Evolutionary conservation across 1,140 invertebrate genomes (phyloP).

Genomic region (Trichogramma pretiosum): DNA sequence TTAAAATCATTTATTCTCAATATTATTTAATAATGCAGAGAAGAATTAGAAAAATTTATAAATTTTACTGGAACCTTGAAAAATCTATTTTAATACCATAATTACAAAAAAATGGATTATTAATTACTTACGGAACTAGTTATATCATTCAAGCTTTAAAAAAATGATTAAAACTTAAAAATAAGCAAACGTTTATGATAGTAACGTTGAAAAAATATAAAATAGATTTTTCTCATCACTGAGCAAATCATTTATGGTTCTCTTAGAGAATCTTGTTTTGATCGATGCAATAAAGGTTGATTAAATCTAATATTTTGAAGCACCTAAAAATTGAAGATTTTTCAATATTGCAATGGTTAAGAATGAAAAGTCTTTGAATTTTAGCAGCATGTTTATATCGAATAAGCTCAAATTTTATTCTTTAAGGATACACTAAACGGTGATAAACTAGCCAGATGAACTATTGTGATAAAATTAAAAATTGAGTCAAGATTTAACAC

Average conservation of each 20-base stretch:
- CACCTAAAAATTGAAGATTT: slow-evolving; percentile 15
- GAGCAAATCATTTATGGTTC: not conserved
- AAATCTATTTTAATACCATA: too few relatives aligned
- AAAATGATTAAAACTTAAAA: too few relatives aligned
- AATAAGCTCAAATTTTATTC: slow-evolving; percentile 2
- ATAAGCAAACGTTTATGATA: too few relatives aligned
- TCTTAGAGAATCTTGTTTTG: not conserved
- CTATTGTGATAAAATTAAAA: slow-evolving; percentile 16
- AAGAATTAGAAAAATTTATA: too few relatives aligned
- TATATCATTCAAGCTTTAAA: too few relatives aligned
- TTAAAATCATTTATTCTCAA: too few relatives aligned
- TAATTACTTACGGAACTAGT: too few relatives aligned
- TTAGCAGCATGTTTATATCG: not conserved
- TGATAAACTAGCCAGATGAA: slow-evolving; percentile 20
- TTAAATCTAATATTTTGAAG: slow-evolving; percentile 4
- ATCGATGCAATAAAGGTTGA: slow-evolving; percentile 17
- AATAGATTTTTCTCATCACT: too few relatives aligned
- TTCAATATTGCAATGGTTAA: slow-evolving; percentile 17
- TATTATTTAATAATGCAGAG: too few relatives aligned
- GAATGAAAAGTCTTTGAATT: not conserved
- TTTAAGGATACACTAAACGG: slow-evolving; percentile 15
- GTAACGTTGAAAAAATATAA: too few relatives aligned
- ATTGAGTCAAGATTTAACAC: slow-evolving; percentile 5
- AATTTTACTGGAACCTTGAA: too few relatives aligned
- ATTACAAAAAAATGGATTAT: too few relatives aligned